These are phyloP conservation scores for Struthio camelus DNA, from an alignment of 2,113 vertebrate genomes.

Conservation along the genomic window DNA sequence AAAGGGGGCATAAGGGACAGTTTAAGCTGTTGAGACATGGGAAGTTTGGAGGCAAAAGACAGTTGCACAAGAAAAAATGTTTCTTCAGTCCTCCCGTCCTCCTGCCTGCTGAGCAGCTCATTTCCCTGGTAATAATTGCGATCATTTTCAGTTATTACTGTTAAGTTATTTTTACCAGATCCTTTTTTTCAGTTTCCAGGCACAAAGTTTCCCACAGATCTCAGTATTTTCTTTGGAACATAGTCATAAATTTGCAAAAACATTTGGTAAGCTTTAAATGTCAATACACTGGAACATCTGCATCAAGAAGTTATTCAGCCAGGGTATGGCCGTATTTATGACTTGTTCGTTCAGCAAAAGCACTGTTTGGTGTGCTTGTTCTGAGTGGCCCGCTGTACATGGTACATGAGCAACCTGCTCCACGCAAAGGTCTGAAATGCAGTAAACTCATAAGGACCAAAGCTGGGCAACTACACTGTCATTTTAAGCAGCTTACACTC, in stretches of 20 bases:
- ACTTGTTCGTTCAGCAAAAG: not conserved
- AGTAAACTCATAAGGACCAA: not conserved
- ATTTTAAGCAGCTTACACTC: not conserved
- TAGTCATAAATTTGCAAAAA: not conserved
- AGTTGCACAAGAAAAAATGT: not conserved
- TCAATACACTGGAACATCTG: not conserved
- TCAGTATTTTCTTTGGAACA: not conserved
- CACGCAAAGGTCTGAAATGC: not conserved
- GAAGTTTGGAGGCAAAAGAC: not conserved
- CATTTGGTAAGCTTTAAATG: not conserved
- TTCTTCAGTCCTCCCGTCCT: not conserved
- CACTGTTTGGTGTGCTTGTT: not conserved
- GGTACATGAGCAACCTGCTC: not conserved
- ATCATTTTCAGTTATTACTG: not conserved
- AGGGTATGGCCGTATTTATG: rapidly evolving
- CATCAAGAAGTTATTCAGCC: not conserved
- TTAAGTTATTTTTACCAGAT: not conserved
- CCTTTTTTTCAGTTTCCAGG: not conserved
- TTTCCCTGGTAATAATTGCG: not conserved
- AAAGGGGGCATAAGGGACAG: not conserved
- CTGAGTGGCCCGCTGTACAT: not conserved
- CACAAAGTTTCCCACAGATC: not conserved
- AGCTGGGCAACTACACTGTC: not conserved
- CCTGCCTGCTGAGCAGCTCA: not conserved
- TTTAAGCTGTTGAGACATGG: not conserved